Percentiles rank a stretch among this genome's conserved stretches.
Evolutionary conservation across 2,113 vertebrate genomes (phyloP).

Genomic region (Hirundichthys speculiger): DNA sequence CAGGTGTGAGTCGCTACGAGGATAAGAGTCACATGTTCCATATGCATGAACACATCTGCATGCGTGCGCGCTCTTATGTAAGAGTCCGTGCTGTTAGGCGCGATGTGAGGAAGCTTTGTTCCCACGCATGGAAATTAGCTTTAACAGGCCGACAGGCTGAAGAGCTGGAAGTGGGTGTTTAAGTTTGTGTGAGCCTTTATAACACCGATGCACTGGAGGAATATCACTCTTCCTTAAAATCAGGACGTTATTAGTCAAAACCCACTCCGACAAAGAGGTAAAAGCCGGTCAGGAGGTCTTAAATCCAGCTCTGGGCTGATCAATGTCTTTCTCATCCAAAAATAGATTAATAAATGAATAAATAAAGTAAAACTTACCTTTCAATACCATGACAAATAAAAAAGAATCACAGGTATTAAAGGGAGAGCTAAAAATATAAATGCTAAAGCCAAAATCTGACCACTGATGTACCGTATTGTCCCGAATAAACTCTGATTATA

Average conservation of each 20-base stretch:
- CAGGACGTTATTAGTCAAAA: constrained; percentile 1
- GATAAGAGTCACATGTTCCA: background rate
- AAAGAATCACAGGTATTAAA: no score
- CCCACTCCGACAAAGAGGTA: background rate
- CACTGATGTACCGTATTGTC: no score
- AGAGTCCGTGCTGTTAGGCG: constrained; percentile 41
- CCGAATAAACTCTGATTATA: no score
- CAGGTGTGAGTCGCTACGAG: no score
- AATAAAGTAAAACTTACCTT: no score
- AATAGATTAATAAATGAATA: no score
- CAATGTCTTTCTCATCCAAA: no score
- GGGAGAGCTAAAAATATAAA: no score
- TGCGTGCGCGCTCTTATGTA: constrained; percentile 38
- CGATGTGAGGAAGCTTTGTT: constrained; percentile 61
- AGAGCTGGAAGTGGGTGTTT: constrained; percentile 43
- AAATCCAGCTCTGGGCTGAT: background rate
- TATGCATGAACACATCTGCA: constrained; percentile 10
- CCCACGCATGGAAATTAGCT: constrained; percentile 64
- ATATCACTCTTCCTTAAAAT: constrained; percentile 15
- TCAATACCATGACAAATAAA: no score
- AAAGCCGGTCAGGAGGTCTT: background rate
- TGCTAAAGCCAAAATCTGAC: no score
- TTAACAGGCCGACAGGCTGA: constrained; percentile 41
- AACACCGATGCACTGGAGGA: constrained; percentile 2
- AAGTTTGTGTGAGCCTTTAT: constrained; percentile 20